Evolutionary conservation across 2,888 invertebrate genomes (phyloP).

Genomic region (Nemurella pictetii): DNA sequence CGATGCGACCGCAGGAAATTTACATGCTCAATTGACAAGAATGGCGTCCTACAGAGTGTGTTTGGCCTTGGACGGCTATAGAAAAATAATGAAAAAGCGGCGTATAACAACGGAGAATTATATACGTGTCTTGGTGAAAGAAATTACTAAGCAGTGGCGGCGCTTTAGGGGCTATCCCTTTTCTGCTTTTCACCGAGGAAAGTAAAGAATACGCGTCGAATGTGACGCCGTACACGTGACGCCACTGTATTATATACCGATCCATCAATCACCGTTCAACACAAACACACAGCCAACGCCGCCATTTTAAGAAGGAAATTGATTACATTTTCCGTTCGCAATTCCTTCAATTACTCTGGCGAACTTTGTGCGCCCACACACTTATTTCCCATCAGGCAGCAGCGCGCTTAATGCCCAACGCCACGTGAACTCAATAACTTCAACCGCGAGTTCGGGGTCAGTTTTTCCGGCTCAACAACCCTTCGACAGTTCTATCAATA

Average conservation of each 20-base stretch:
- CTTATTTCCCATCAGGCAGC: too few relatives aligned
- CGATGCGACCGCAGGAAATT: neutral
- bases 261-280: neutral
- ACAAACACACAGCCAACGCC: neutral
- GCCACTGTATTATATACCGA: too few relatives aligned
- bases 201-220: too few relatives aligned
- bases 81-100: neutral
- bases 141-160: too few relatives aligned
- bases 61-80: neutral
- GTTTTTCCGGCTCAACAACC: neutral
- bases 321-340: neutral
- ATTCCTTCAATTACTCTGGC: neutral
- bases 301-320: neutral
- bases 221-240: too few relatives aligned
- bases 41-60: neutral
- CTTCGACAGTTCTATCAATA: neutral
- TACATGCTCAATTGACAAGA: neutral
- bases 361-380: too few relatives aligned
- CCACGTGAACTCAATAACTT: neutral
- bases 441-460: neutral
- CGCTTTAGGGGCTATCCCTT: too few relatives aligned
- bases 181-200: too few relatives aligned
- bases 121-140: too few relatives aligned
- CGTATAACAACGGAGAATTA: too few relatives aligned
- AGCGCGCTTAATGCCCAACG: too few relatives aligned